These are phyloP conservation scores for Subacronicta megacephala DNA, from an alignment of 2,888 invertebrate species.

Conservation along the genomic window DNA sequence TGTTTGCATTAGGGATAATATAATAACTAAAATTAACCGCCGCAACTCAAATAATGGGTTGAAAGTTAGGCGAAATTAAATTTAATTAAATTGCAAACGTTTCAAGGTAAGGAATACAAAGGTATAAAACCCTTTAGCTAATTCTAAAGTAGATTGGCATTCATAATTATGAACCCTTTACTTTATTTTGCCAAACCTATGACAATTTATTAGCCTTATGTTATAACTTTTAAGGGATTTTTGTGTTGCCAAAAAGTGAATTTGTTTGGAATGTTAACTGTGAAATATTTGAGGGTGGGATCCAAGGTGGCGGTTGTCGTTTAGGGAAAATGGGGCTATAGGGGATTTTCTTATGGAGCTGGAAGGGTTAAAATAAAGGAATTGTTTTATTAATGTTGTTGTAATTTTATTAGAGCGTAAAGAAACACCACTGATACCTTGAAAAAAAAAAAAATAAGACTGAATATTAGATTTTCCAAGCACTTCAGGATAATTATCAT, in stretches of 20 bases:
- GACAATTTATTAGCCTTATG: conserved; percentile 48
- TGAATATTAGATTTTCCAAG: too few relatives aligned
- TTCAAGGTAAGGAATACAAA: conserved; percentile 58
- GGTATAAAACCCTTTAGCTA: conserved; percentile 57
- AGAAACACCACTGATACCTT: too few relatives aligned
- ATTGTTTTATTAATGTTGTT: too few relatives aligned
- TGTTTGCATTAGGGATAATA: conserved; percentile 40
- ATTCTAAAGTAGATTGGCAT: conserved; percentile 66
- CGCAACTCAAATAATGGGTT: conserved; percentile 44
- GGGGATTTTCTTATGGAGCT: background rate
- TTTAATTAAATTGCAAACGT: conserved; percentile 61
- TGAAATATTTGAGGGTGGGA: conserved; percentile 22
- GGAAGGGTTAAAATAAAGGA: too few relatives aligned
- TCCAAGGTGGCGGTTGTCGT: conserved; percentile 1
- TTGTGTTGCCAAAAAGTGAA: conserved; percentile 28
- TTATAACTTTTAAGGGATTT: conserved; percentile 41
- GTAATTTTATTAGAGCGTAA: too few relatives aligned
- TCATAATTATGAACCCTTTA: conserved; percentile 62
- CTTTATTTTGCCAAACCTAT: conserved; percentile 50
- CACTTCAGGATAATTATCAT: too few relatives aligned
- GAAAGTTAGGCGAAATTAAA: conserved; percentile 53
- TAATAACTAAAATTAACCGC: conserved; percentile 55
- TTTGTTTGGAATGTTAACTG: conserved; percentile 44
- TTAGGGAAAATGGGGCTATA: conserved; percentile 14
- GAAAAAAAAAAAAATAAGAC: too few relatives aligned